Base-by-base conservation (phyloP, 2,888 invertebrate genomes). In the Apamea epomidion region DNA sequence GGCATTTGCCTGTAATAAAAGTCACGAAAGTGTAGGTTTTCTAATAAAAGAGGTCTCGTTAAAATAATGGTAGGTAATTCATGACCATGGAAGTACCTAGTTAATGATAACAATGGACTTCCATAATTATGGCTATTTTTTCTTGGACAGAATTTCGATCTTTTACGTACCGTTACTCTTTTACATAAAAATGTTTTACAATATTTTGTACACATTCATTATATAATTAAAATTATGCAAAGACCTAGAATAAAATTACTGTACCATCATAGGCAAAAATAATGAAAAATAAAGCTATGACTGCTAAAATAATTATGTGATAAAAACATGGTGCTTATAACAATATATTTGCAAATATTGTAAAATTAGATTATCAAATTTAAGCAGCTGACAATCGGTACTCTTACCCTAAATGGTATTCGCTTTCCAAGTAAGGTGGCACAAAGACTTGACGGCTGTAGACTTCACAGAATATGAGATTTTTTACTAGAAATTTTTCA, bases 401-500 rank as follows among this genome's bases (percentile, higher is more conserved):
- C 48, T 14, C 25, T 58, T 12, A 78, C 87, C 85, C 62, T 68
- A 81, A 51, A 65, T 25, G 58, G 32, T 73, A 69, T 74, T 77
- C 82, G 60, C 60, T 79, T 65, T 74, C 18, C 18, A 51, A 82
- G 82, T 4, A 48, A 67, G 58, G 58, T 71, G 42, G 42, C 67
- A 76, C 48, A 80, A 74, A 86, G 77, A 42, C 67, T 80, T 83
- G 85, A 87, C 81, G 77, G 51, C 54, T 79, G 76, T 73, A 76
- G 51, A 65, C 64, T 82, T 71, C 76, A 78, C 70, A 74, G 62
- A 67, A 82, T 82, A 84, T 88, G 79, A 88, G 74, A 84, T 80
- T 78, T 81, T 70, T 81, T 71, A 21, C 54, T 37, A 81, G 18
- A 60, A 70, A 68, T 32, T 76, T 54, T 84, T 29, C 74, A 74